A percentile compares a stretch with the other conserved stretches of the same genome.
These are phyloP conservation scores for Diorhabda elongata DNA, from an alignment of 1,140 invertebrate species.

Conservation along the genomic window DNA sequence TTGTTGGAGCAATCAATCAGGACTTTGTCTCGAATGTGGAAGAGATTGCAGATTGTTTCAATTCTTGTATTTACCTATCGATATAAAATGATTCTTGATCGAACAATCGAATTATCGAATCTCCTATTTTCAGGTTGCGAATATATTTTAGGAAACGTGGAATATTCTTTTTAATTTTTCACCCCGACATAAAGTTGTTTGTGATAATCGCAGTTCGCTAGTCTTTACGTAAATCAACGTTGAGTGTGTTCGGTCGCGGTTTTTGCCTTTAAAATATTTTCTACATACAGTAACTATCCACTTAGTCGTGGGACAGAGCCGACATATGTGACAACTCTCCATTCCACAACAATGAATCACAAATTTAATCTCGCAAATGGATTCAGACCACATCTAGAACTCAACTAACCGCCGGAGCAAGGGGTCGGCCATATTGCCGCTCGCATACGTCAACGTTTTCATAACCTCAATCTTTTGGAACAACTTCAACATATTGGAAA, in stretches of 20 bases:
- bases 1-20: too few relatives aligned
- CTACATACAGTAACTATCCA: slow-evolving; percentile 47
- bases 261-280: slow-evolving; percentile 47
- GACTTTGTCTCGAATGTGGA: too few relatives aligned
- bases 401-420: slow-evolving; percentile 12
- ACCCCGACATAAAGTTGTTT: too few relatives aligned
- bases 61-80: too few relatives aligned
- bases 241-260: slow-evolving; percentile 21
- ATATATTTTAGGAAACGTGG: too few relatives aligned
- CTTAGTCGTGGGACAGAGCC: slow-evolving; percentile 47
- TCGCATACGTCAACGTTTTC: slow-evolving; percentile 43
- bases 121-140: too few relatives aligned
- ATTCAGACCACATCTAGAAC: slow-evolving; percentile 45
- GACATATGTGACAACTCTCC: slow-evolving; percentile 54
- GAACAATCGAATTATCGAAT: too few relatives aligned
- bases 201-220: neutral
- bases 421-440: slow-evolving; percentile 40
- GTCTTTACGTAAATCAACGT: slow-evolving; percentile 37
- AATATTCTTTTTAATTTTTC: too few relatives aligned
- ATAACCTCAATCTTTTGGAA: slow-evolving; percentile 34
- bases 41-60: too few relatives aligned
- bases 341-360: slow-evolving; percentile 52
- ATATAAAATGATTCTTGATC: too few relatives aligned
- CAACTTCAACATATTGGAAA: slow-evolving; percentile 19
- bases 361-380: slow-evolving; percentile 54